Evolutionary conservation across 2,888 invertebrate species (phyloP).

Genomic region (Dicycla oo): DNA sequence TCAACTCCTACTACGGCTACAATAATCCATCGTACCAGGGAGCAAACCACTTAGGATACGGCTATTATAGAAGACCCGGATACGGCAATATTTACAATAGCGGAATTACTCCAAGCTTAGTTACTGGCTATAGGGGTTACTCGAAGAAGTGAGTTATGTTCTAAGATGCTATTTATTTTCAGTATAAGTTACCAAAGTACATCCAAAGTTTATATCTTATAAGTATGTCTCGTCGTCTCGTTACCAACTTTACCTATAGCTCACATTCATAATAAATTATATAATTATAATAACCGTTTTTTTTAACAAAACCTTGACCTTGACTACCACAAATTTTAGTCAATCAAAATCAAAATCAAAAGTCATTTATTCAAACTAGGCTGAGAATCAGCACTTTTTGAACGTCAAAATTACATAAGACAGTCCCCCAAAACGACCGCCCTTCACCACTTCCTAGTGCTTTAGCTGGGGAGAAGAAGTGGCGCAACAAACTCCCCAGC

Average conservation of each 20-base stretch:
- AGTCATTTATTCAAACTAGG: no score
- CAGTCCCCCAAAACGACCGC: no score
- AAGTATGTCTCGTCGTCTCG: constrained; percentile 56
- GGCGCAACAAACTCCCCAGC: no score
- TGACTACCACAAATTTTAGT: no score
- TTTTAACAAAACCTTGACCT: background rate
- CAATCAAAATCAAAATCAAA: no score
- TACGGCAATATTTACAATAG: constrained; percentile 83
- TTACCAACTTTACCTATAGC: constrained; percentile 49
- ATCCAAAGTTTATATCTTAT: constrained; percentile 77
- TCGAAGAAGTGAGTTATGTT: constrained; percentile 75
- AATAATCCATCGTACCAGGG: constrained; percentile 89
- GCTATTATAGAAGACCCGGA: constrained; percentile 86
- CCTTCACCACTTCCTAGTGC: no score
- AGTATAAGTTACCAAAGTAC: constrained; percentile 78
- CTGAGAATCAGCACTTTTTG: no score
- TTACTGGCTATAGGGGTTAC: constrained; percentile 89
- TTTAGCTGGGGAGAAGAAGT: no score
- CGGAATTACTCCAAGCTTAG: constrained; percentile 86
- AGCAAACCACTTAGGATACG: constrained; percentile 90
- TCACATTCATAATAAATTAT: constrained; percentile 45
- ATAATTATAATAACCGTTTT: constrained; percentile 18
- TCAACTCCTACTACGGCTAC: constrained; percentile 91
- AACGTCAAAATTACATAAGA: no score
- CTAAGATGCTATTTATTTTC: constrained; percentile 59